Evolutionary conservation across 2,113 vertebrate species (phyloP), one percentile per base, ranked within the genome.

Genomic region (Erpornis zantholeuca): DNA sequence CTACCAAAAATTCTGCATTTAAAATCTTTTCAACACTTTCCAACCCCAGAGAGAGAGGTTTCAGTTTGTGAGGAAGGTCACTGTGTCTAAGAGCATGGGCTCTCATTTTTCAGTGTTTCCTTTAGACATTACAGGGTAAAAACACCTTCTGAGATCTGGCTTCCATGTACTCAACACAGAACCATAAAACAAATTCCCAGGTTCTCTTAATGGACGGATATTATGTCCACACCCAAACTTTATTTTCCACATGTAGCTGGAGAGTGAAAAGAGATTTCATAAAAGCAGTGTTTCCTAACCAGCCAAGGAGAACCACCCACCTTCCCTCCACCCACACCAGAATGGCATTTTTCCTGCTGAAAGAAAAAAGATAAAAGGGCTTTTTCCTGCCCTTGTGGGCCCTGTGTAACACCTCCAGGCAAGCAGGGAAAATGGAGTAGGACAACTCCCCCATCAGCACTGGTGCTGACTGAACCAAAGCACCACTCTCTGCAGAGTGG

Each of bases 211-310:
- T 88, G 83, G 60, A 66, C 92, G 16, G 72, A 31, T 92, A 82
- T 94, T 56, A 82, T 77, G 68, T 72, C 95, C 94, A 94, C 94
- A 94, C 91, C 86, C 91, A 95, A 81, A 54, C 50, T 86, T 90
- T 73, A 93, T 90, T 95, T 94, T 92, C 86, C 85, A 95, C 71
- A 28, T 76, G 12, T 35, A 49, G 80, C 76, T 60, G 52, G 71
- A 93, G 52, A 29, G 49, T 60, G 44, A 71, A 29, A 21, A 63
- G 47, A 5, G 52, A 84, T 96, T 95, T 94, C 42, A 88, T 92
- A 93, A 94, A 94, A 66, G 73, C 91, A 88, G 44, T 47, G 40
- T 86, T 93, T 95, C 92, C 86, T 82, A 92, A 93, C 50, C 44
- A 68, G 86, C 21, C 68, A 61, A 83, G 76, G 64, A 92, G 91